Evolutionary conservation across 2,113 vertebrate genomes (phyloP).

Genomic region (Speoplatyrhinus poulsoni): DNA sequence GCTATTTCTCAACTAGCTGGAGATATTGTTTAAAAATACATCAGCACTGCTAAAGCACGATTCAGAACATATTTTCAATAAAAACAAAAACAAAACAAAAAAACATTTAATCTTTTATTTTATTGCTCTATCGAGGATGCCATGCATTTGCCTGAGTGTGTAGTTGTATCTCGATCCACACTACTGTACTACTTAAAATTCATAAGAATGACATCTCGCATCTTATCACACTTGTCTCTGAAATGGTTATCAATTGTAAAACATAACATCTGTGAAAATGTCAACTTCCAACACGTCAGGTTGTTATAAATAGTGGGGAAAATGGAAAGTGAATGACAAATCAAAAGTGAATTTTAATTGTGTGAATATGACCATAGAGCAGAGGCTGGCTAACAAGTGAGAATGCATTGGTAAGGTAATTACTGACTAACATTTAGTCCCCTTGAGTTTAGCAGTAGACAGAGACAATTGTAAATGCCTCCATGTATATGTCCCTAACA

Average conservation of each 20-base stretch:
- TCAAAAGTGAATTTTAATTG: background rate
- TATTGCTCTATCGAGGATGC: slow-evolving; percentile 21
- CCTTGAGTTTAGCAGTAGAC: slow-evolving; percentile 30
- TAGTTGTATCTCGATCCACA: background rate
- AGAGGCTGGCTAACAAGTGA: too few relatives aligned
- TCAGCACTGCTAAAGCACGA: slow-evolving; percentile 28
- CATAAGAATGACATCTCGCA: too few relatives aligned
- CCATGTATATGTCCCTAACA: slow-evolving; percentile 45
- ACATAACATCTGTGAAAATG: too few relatives aligned
- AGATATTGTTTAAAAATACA: slow-evolving; percentile 54
- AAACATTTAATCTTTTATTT: background rate
- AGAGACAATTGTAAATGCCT: slow-evolving; percentile 40
- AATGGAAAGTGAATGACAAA: too few relatives aligned
- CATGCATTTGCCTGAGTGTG: slow-evolving; percentile 22
- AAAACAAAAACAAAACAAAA: too few relatives aligned
- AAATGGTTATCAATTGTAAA: background rate
- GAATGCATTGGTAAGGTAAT: too few relatives aligned
- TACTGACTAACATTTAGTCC: slow-evolving; percentile 56
- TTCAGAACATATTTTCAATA: background rate
- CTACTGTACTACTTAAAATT: too few relatives aligned
- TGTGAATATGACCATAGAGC: too few relatives aligned
- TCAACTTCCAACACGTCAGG: too few relatives aligned
- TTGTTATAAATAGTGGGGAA: too few relatives aligned
- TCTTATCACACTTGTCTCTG: too few relatives aligned
- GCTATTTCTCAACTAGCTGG: slow-evolving; percentile 42